Conservation (phyloP, 2,797 vertebrate species). For the Rhinatrema bivittatum region DNA sequence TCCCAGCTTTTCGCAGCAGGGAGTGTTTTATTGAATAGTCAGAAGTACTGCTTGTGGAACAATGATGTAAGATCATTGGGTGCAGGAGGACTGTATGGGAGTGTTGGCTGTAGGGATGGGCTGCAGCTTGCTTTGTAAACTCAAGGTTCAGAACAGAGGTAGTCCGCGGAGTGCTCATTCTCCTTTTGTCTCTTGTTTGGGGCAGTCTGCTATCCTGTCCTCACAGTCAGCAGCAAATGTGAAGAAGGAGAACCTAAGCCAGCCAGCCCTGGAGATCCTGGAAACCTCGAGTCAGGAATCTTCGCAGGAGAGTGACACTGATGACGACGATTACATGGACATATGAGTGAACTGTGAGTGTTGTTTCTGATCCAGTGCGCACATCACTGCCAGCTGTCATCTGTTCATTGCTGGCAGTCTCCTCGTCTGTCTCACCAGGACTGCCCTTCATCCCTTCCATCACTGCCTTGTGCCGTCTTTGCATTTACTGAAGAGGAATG, state of each 20-base stretch:
- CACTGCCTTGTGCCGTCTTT: conserved; percentile 19
- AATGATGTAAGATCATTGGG: too few relatives aligned
- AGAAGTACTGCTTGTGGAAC: too few relatives aligned
- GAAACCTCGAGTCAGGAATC: conserved; percentile 98
- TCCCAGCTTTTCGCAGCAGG: too few relatives aligned
- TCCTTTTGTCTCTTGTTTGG: not conserved
- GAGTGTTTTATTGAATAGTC: not conserved
- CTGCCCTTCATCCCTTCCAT: conserved; percentile 19
- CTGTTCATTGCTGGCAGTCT: conserved; percentile 21
- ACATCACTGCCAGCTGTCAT: conserved; percentile 17
- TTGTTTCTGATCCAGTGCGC: not conserved
- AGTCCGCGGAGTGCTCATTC: not conserved
- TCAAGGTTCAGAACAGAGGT: too few relatives aligned
- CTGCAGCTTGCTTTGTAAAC: too few relatives aligned
- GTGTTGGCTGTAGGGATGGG: too few relatives aligned
- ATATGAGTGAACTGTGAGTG: conserved; percentile 56
- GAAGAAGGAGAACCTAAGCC: conserved; percentile 89
- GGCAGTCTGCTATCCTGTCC: conserved; percentile 91
- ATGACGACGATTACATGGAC: conserved; percentile 93
- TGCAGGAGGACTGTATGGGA: not conserved
- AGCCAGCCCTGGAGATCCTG: conserved; percentile 91
- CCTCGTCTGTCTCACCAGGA: conserved; percentile 25
- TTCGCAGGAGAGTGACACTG: conserved; percentile 92
- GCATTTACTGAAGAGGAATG: conserved; percentile 22
- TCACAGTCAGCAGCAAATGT: conserved; percentile 97